phyloP scores from a whole-genome alignment of 2,888 invertebrate species.

The Camponotus fellah region DNA sequence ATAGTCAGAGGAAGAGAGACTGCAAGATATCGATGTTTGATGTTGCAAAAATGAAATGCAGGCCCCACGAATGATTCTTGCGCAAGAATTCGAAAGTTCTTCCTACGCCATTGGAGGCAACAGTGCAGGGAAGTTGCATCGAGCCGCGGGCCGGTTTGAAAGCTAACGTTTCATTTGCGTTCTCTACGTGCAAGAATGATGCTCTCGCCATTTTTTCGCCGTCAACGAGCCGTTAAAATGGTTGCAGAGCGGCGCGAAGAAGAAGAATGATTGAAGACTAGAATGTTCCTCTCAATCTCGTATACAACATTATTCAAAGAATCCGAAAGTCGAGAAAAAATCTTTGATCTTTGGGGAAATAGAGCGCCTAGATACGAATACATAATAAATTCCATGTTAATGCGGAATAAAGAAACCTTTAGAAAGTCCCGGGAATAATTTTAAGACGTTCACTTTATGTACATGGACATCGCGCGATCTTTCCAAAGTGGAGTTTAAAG shows the following conservation, averaged over 20 bases:
- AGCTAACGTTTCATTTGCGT: conserved; percentile 49
- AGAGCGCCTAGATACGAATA: neutral
- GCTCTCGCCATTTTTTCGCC: conserved; percentile 36
- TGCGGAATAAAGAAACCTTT: neutral
- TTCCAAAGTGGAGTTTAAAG: neutral
- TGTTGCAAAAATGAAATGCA: neutral
- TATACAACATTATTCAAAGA: neutral
- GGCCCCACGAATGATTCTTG: neutral
- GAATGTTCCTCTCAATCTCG: neutral
- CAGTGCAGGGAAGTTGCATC: conserved; percentile 40
- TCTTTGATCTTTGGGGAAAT: neutral
- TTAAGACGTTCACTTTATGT: neutral
- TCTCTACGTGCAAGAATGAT: conserved; percentile 51
- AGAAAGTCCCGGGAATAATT: neutral
- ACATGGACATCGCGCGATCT: neutral
- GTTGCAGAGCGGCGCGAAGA: conserved; percentile 41
- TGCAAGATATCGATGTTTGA: neutral
- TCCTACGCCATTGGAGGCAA: conserved; percentile 36
- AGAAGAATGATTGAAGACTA: conserved; percentile 44
- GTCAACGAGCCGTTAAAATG: conserved; percentile 47
- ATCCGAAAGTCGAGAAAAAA: conserved; percentile 6
- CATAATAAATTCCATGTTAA: neutral
- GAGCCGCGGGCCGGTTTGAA: conserved; percentile 45
- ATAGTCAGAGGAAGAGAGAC: neutral
- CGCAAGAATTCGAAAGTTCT: conserved; percentile 3